Evolutionary conservation across 1,140 invertebrate genomes (phyloP).

Genomic region (Drosophila lowei): DNA sequence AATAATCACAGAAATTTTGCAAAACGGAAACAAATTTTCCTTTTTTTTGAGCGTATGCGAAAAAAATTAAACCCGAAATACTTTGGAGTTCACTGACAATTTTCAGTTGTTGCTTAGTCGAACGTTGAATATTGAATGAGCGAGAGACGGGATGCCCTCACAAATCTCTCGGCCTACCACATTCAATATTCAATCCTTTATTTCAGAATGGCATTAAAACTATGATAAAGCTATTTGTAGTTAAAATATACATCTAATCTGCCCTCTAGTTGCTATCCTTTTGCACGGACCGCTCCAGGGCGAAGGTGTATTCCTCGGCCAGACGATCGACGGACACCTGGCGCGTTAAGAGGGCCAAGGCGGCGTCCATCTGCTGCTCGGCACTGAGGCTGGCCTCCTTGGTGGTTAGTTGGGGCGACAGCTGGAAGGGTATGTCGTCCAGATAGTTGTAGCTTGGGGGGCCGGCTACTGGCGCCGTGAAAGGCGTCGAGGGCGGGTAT

Average conservation of each 20-base stretch:
- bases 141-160: too few species aligned
- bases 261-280: slow-evolving; percentile 66
- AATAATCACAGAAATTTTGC: too few species aligned
- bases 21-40: too few species aligned
- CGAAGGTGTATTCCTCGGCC: slow-evolving; percentile 74
- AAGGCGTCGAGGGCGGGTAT: slow-evolving; percentile 64
- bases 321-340: slow-evolving; percentile 68
- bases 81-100: too few species aligned
- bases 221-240: slow-evolving; percentile 9
- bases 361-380: slow-evolving; percentile 73
- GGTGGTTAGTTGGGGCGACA: slow-evolving; percentile 62
- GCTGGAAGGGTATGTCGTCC: slow-evolving; percentile 77
- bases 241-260: neutral
- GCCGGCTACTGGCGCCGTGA: slow-evolving; percentile 3
- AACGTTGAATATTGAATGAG: too few species aligned
- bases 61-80: too few species aligned
- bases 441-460: slow-evolving; percentile 54
- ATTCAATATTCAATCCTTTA: too few species aligned
- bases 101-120: too few species aligned
- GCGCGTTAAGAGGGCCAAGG: slow-evolving; percentile 73
- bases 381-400: slow-evolving; percentile 58
- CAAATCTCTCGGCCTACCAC: too few species aligned
- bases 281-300: slow-evolving; percentile 72
- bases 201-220: neutral
- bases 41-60: too few species aligned